Evolutionary conservation across 2,113 vertebrate genomes (phyloP).

Genomic region (Mesocricetus auratus): DNA sequence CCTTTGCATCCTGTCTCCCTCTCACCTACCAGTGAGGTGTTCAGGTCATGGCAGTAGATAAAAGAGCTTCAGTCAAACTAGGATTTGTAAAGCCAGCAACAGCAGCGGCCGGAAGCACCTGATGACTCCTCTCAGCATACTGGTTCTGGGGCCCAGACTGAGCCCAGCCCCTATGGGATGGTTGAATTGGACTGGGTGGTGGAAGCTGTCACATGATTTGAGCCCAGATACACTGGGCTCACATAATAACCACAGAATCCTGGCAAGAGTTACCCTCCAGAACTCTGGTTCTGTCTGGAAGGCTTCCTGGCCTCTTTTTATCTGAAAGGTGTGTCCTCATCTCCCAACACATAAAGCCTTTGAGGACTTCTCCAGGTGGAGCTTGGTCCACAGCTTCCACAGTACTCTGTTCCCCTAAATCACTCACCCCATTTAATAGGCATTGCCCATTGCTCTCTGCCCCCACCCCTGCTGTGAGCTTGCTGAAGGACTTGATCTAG

Average conservation of each 20-base stretch:
- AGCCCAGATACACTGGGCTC: neutral
- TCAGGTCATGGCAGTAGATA: neutral
- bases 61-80: neutral
- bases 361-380: neutral
- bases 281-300: neutral
- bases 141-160: neutral
- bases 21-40: neutral
- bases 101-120: neutral
- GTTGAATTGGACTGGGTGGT: neutral
- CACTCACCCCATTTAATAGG: neutral
- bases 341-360: neutral
- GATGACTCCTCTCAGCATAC: neutral
- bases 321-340: neutral
- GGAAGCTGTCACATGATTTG: neutral
- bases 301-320: neutral
- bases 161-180: neutral
- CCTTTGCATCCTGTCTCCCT: neutral
- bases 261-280: neutral
- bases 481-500: neutral
- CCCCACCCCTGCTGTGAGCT: neutral
- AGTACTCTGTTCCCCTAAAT: neutral
- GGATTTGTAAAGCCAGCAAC: neutral
- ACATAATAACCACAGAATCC: too few relatives aligned
- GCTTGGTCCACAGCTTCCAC: neutral
- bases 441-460: neutral